Percentiles rank a stretch among this genome's conserved stretches.
Conservation (phyloP, 2,797 vertebrate genomes). For the Arctocebus calabarensis region DNA sequence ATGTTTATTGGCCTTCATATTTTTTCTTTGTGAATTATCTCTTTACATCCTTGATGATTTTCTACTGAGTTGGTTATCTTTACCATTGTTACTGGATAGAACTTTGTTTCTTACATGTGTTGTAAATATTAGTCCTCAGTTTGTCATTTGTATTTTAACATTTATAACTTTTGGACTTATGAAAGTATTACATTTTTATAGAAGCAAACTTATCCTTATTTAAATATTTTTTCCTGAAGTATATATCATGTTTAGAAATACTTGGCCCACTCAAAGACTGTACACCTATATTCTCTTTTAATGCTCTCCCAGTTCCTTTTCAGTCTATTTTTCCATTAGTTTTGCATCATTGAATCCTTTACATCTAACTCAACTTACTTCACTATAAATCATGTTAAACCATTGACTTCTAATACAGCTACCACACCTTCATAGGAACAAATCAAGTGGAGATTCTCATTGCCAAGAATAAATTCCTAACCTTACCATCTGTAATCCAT, state of each 20-base stretch:
- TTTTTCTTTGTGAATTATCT: constrained; percentile 1
- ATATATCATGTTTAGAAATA: constrained; percentile 43
- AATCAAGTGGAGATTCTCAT: background rate
- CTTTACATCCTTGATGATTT: background rate
- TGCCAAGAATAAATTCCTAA: constrained; percentile 47
- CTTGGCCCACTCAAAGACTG: background rate
- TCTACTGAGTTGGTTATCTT: constrained; percentile 1
- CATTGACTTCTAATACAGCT: constrained; percentile 33
- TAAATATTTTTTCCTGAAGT: constrained; percentile 31
- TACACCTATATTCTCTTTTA: background rate
- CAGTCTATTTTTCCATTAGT: constrained; percentile 2
- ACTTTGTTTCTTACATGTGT: background rate
- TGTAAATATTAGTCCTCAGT: background rate
- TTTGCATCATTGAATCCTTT: constrained; percentile 51
- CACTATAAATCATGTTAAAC: constrained; percentile 48
- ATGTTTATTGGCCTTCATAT: background rate
- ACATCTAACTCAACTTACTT: constrained; percentile 11
- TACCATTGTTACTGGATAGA: constrained; percentile 21
- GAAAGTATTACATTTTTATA: constrained; percentile 7
- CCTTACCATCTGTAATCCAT: constrained; percentile 48
- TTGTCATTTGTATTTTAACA: constrained; percentile 43
- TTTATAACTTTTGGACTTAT: background rate
- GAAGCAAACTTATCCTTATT: constrained; percentile 40
- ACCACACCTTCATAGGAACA: background rate
- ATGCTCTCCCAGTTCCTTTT: constrained; percentile 41